Base-by-base conservation (phyloP, 1,140 invertebrate genomes). In the Halictus rubicundus region DNA sequence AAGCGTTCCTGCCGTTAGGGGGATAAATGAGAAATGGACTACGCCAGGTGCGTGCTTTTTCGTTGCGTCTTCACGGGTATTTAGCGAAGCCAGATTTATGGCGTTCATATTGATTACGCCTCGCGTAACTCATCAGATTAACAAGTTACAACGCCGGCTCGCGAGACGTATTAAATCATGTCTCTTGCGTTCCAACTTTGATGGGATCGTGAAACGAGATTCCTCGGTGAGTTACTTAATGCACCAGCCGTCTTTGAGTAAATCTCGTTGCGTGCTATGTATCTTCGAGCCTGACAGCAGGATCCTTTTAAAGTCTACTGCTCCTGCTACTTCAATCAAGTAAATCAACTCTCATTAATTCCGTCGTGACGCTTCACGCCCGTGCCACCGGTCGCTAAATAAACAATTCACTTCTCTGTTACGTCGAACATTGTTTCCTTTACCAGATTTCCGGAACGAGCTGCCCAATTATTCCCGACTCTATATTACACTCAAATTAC, bases 141-240 rank as follows among this genome's bases (percentile, higher is more conserved):
- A 49, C 60, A 52, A 73, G 71, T 64, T 64, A 49, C 60, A n/a
- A 25, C 25, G n/a, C 7, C 1, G 37, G 25, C 23, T 46, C 39
- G 42, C 25, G 25, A 42, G 37, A 42, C 37, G 63, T 32, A 65
- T 73, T 73, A 52, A 73, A 73, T 73, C 59, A 52, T 64, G 60
- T 46, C 71, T 2, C 71, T 64, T 73, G 37, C 25, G 71, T 37
- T 64, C 42, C 42, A 73, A 73, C 59, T 73, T 73, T 73, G 71
- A 73, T 37, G 71, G 61, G 60, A 73, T 73, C 39, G 25, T 23
- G 60, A 65, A 73, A 64, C 71, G 42, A 73, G 71, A 64, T 73
- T 64, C 32, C 60, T 14, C 27, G 1, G 25, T 7, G 60, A 73
- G 60, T 73, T 73, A 23, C 42, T 73, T 73, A 73, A 73, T 23